Percentiles rank a stretch among this genome's conserved stretches.
Conservation (phyloP, 2,888 invertebrate genomes). For the Mesochorus sp. region DNA sequence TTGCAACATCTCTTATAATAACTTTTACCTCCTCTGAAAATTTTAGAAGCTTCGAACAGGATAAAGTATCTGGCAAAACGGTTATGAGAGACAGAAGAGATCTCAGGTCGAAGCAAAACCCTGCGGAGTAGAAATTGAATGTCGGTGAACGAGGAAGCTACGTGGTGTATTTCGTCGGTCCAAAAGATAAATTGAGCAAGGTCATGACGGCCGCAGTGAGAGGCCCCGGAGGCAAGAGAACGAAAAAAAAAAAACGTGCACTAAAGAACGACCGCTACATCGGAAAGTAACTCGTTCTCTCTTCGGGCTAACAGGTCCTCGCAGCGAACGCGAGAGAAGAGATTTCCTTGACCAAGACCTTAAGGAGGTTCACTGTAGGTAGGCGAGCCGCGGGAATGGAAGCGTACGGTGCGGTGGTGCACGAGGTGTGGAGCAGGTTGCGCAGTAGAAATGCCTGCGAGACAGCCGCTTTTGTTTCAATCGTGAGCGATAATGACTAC, state of each 20-base stretch:
- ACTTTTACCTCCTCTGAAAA: no score
- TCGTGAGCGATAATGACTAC: no score
- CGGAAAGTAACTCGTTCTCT: constrained; percentile 43
- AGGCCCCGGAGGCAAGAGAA: background rate
- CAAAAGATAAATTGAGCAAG: constrained; percentile 53
- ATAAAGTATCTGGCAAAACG: no score
- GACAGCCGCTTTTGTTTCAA: no score
- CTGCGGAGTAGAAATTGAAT: constrained; percentile 1
- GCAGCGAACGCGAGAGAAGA: constrained; percentile 14
- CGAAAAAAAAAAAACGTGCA: constrained; percentile 19
- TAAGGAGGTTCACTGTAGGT: no score
- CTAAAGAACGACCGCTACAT: constrained; percentile 13
- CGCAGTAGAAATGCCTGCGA: no score
- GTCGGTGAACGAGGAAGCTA: background rate
- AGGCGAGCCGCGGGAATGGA: no score
- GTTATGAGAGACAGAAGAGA: no score
- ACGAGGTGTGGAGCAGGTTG: no score
- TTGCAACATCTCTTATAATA: no score
- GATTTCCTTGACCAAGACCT: constrained; percentile 62
- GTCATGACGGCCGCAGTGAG: constrained; percentile 33
- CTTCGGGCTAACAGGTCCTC: constrained; percentile 35
- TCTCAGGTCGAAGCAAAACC: constrained; percentile 29
- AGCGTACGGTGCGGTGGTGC: no score
- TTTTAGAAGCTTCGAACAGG: no score
- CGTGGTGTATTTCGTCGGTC: constrained; percentile 3